Conservation (phyloP, 2,888 invertebrate genomes). For the Lapara coniferarum region DNA sequence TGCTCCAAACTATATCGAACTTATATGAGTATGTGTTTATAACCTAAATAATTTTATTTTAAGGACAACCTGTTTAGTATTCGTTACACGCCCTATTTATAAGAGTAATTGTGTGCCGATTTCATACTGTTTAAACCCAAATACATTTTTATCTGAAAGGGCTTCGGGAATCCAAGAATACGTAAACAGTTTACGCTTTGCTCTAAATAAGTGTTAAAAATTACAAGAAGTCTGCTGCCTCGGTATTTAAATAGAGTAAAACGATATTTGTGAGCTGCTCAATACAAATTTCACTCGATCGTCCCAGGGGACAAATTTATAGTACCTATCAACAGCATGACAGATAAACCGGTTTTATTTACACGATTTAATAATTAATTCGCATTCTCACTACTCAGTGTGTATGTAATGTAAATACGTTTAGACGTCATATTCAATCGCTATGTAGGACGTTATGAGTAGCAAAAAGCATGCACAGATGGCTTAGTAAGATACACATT, state of each 20-base stretch:
- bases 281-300: neutral
- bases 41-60: slow-evolving; percentile 8
- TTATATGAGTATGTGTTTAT: slow-evolving; percentile 1
- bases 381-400: neutral
- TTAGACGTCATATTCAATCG: slow-evolving; percentile 2
- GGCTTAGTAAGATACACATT: slow-evolving; percentile 54
- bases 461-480: slow-evolving; percentile 38
- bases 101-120: slow-evolving; percentile 1
- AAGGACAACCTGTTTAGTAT: slow-evolving; percentile 20
- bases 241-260: neutral
- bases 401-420: neutral
- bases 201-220: neutral
- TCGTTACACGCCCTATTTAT: slow-evolving; percentile 17
- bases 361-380: neutral
- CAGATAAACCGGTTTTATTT: neutral
- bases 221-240: neutral
- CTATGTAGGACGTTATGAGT: slow-evolving; percentile 11
- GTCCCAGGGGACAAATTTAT: neutral
- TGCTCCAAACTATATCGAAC: neutral
- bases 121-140: neutral
- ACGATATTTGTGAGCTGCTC: neutral
- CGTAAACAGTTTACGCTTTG: neutral
- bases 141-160: slow-evolving; percentile 4
- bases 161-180: neutral
- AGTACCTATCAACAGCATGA: neutral